phyloP scores from a whole-genome alignment of 2,797 vertebrate genomes.

The Rhinophrynus dorsalis region DNA sequence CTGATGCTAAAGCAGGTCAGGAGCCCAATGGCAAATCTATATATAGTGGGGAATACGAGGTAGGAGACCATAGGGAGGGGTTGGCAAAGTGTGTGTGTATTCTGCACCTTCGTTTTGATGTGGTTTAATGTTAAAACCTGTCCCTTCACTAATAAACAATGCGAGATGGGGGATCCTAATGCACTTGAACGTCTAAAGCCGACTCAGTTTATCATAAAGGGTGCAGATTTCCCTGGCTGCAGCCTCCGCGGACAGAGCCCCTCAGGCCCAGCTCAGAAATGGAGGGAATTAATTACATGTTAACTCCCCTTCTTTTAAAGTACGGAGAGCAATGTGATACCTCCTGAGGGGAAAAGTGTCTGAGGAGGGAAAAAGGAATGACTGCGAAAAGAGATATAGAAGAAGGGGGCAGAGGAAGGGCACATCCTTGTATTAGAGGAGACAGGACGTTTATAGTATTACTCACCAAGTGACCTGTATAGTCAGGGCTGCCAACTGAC shows the following conservation, averaged over 20 bases:
- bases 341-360: conserved; percentile 53
- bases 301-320: conserved; percentile 89
- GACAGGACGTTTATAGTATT: not conserved
- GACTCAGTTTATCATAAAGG: conserved; percentile 94
- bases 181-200: conserved; percentile 63
- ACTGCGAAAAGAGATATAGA: conserved; percentile 49
- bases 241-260: conserved; percentile 81
- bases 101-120: no score
- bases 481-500: not conserved
- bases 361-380: conserved; percentile 31
- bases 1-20: no score
- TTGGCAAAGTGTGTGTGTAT: no score
- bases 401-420: conserved; percentile 7
- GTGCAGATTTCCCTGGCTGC: conserved; percentile 93
- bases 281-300: conserved; percentile 98
- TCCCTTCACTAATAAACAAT: no score
- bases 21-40: no score
- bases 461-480: conserved; percentile 25
- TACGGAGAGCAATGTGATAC: conserved; percentile 61
- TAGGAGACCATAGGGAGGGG: no score
- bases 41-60: no score
- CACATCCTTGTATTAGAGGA: not conserved
- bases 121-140: no score
- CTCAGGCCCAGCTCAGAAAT: conserved; percentile 90
- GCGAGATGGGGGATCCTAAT: conserved; percentile 61